Conservation (phyloP, 2,797 vertebrate genomes). For the Coilia nasus region DNA sequence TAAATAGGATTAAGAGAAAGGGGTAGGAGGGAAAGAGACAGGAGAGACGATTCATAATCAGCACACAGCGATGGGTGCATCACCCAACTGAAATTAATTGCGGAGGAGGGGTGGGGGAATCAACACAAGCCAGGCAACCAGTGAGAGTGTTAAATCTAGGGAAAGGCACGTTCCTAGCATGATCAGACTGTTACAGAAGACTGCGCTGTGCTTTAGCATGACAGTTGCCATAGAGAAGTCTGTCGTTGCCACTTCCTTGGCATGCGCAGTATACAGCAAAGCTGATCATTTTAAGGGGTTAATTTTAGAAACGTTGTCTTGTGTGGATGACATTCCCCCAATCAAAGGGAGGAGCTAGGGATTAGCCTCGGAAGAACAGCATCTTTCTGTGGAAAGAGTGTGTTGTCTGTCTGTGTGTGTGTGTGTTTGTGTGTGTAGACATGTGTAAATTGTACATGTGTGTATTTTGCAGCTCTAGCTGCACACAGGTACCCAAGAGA, state of each 20-base stretch:
- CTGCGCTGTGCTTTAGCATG: conserved; percentile 61
- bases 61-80: conserved; percentile 34
- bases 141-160: conserved; percentile 60
- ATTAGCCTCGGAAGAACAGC: neutral
- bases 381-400: neutral
- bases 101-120: neutral
- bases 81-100: conserved; percentile 61
- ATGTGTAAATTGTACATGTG: neutral
- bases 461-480: neutral
- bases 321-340: conserved; percentile 54
- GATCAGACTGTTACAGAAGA: conserved; percentile 55
- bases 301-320: conserved; percentile 63
- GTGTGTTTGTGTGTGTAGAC: neutral
- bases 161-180: conserved; percentile 43
- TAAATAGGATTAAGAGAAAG: neutral
- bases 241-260: conserved; percentile 65
- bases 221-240: conserved; percentile 75
- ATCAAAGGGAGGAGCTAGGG: conserved; percentile 39
- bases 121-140: conserved; percentile 53
- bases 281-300: conserved; percentile 64
- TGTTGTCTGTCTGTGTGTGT: neutral
- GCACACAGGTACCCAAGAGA: neutral
- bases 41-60: conserved; percentile 18
- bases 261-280: conserved; percentile 61
- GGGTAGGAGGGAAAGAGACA: neutral